Evolutionary conservation across 2,888 invertebrate species (phyloP), one percentile per base, ranked within the genome.

Genomic region (Gymnocheta viridis): DNA sequence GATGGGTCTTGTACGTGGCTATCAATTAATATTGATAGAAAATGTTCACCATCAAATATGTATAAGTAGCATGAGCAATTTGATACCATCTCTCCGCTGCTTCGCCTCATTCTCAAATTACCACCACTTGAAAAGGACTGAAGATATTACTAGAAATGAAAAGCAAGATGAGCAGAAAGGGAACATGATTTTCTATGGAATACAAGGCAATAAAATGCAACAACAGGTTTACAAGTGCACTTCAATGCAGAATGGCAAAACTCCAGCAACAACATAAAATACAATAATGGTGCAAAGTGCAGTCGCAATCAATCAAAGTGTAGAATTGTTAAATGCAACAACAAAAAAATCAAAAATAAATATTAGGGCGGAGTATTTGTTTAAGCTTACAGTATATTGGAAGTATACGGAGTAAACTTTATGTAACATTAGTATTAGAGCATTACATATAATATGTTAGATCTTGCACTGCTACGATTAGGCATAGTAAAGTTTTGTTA

Each of bases 251-350:
- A 73, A 69, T 35, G 10, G 62, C 24, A 14, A n/a, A 69, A 47
- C 54, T 32, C 41, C 19, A 73, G 47, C 24, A 64, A 44, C 32
- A 76, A 73, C 12, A 64, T 67, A 51, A 82, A 66, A 60, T 41
- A 67, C 80, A 73, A 77, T 80, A 80, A 80, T 76, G 81, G 83
- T 82, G 86, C 85, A 87, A 86, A 89, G 86, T 89, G 88, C 88
- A 89, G 87, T 89, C 88, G 87, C 88, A 89, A 90, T 90, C 90
- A 89, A 89, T 90, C 90, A 89, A 88, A 86, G 82, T 85, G 79
- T 62, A 73, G 66, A 73, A 84, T 84, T 54, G 51, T 72, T 64
- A 82, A 69, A 69, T 80, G 83, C 80, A 80, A 84, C 80, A 83
- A n/a, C 27, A 38, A 41, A 32, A 38, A 19, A 51, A 9, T 3